Percentiles rank a stretch among this genome's conserved stretches.
These are phyloP conservation scores for Odontesthes bonariensis DNA, from an alignment of 2,113 vertebrate species.

Conservation along the genomic window DNA sequence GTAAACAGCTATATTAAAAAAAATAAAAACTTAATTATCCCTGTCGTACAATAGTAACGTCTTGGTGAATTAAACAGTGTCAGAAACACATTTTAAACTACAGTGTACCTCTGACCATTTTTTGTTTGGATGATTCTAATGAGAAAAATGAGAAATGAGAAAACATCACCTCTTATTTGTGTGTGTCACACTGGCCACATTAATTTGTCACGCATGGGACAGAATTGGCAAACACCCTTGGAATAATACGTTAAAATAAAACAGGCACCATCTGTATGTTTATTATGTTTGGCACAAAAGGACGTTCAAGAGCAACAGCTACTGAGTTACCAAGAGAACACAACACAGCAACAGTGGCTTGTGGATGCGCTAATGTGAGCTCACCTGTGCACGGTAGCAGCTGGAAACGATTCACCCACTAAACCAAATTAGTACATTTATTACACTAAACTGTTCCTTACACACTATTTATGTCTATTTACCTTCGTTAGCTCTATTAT, in stretches of 20 bases:
- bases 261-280: not conserved
- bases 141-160: too few species aligned
- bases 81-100: not conserved
- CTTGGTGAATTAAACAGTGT: not conserved
- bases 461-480: not conserved
- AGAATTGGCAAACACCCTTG: not conserved
- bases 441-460: not conserved
- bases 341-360: conserved; percentile 42
- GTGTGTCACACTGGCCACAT: not conserved
- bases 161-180: not conserved
- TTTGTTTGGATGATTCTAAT: not conserved
- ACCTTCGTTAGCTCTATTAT: conserved; percentile 31
- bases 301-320: conserved; percentile 29
- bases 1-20: not conserved
- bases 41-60: not conserved
- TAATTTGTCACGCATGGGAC: not conserved
- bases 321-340: conserved; percentile 59
- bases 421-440: not conserved
- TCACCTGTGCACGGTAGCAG: conserved; percentile 5
- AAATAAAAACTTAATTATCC: not conserved
- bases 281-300: not conserved
- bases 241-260: not conserved
- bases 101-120: not conserved
- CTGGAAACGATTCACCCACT: too few species aligned
- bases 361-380: conserved; percentile 22